Base-by-base conservation (phyloP, 30 jellyfish, hydroid and myxozoan genomes). In the Nemopilema nomurai region DNA sequence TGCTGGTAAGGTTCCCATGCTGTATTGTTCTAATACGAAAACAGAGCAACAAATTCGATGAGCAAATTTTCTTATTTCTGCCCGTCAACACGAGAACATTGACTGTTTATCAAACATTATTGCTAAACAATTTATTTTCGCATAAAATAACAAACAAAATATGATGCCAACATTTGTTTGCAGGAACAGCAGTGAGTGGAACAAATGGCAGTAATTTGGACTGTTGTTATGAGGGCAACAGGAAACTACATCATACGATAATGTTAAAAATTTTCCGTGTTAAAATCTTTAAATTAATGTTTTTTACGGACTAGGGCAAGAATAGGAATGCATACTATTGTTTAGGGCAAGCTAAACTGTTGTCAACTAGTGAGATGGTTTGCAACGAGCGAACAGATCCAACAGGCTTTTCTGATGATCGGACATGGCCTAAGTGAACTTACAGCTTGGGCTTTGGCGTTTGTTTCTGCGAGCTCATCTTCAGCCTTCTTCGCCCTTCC, bases 401-500 rank as follows among this genome's bases (percentile, higher is more conserved):
- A 28, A 62, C 25, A 51, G 31, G n/a, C 57, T 28, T 76, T 57
- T 4, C 62, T 41, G 64, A 51, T 49, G 62, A 52, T 7, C 28
- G 69, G 50, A 30, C 70, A 41, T 73, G 83, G 71, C 83, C 73
- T 25, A 51, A 21, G 62, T 50, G 51, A 76, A 90, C 89, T 77
- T 51, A 92, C 98, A 76, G 89, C 91, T 26, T 83, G 92, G 71
- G 98, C 97, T 74, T 92, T 87, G 51, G 86, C 90, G 81, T 88
- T 92, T 53, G 98, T 87, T 62, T 74, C 89, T 24, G 90, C 96
- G 26, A 92, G 85, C 89, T 92, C 98, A 20, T 82, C 88, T 79
- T 92, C 98, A 70, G 97, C 93, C 53, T 78, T 88, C 51, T 90
- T 87, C 25, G 98, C 96, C 74, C 85, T 94, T 76, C 74, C 96